Conservation (phyloP, 2,888 invertebrate species). For the Esperia sulphurella region DNA sequence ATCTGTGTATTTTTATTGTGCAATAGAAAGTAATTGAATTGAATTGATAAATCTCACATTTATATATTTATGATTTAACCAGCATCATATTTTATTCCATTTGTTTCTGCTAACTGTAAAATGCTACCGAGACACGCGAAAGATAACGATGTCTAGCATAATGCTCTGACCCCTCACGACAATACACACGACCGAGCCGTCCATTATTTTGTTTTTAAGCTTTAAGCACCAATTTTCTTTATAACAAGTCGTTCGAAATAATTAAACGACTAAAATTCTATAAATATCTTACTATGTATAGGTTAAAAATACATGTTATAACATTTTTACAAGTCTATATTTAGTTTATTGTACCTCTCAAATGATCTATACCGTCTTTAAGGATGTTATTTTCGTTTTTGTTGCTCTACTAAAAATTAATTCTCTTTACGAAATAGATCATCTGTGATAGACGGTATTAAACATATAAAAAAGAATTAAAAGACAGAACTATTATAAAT, state of each 20-base stretch:
- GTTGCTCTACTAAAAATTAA: neutral
- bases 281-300: slow-evolving; percentile 80
- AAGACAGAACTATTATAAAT: slow-evolving; percentile 26
- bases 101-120: no score
- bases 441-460: slow-evolving; percentile 41
- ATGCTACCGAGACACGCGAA: no score
- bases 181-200: slow-evolving; percentile 67
- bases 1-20: no score
- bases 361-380: slow-evolving; percentile 41
- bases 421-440: slow-evolving; percentile 27
- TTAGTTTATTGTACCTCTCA: slow-evolving; percentile 50
- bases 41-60: no score
- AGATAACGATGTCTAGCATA: no score
- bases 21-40: no score
- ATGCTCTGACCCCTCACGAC: slow-evolving; percentile 70
- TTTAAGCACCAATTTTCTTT: slow-evolving; percentile 79
- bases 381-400: slow-evolving; percentile 9
- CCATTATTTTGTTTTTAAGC: slow-evolving; percentile 71
- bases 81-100: no score
- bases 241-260: slow-evolving; percentile 80
- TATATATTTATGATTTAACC: no score
- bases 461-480: slow-evolving; percentile 43
- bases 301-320: slow-evolving; percentile 79
- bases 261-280: slow-evolving; percentile 79
- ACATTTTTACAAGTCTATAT: slow-evolving; percentile 78